A percentile compares a stretch with the other conserved stretches of the same genome.
Evolutionary conservation across 2,888 invertebrate species (phyloP).

Genomic region (Hoplodrina blanda): DNA sequence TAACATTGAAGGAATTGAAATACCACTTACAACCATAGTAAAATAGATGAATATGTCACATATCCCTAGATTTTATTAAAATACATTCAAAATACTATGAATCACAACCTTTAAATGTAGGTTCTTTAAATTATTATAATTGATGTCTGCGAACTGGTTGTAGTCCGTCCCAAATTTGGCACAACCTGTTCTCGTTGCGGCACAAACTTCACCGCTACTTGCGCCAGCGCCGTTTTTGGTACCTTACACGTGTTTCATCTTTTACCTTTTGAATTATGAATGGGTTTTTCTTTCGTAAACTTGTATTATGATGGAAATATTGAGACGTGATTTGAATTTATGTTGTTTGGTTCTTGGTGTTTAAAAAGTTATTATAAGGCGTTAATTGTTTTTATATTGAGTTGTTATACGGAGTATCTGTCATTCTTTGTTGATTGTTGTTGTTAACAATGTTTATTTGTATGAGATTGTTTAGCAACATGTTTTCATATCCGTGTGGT

Average conservation of each 20-base stretch:
- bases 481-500: slow-evolving; percentile 8
- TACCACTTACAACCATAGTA: no score
- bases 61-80: slow-evolving; percentile 8
- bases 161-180: slow-evolving; percentile 72
- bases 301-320: slow-evolving; percentile 57
- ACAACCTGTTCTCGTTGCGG: slow-evolving; percentile 72
- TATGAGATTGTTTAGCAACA: slow-evolving; percentile 16
- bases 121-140: slow-evolving; percentile 59
- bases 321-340: slow-evolving; percentile 59
- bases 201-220: slow-evolving; percentile 73
- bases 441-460: slow-evolving; percentile 17
- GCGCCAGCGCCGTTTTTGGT: slow-evolving; percentile 66
- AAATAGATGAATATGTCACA: not conserved
- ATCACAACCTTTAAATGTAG: slow-evolving; percentile 42
- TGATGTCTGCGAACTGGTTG: slow-evolving; percentile 58
- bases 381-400: slow-evolving; percentile 51
- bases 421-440: slow-evolving; percentile 42
- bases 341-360: slow-evolving; percentile 42
- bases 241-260: slow-evolving; percentile 70
- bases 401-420: slow-evolving; percentile 8
- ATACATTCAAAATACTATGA: slow-evolving; percentile 16
- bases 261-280: slow-evolving; percentile 69
- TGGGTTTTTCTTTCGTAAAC: slow-evolving; percentile 61
- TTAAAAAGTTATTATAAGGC: slow-evolving; percentile 24
- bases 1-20: no score